These are phyloP conservation scores for Mechanitis messenoides DNA, from an alignment of 2,888 invertebrate species.

Conservation along the genomic window DNA sequence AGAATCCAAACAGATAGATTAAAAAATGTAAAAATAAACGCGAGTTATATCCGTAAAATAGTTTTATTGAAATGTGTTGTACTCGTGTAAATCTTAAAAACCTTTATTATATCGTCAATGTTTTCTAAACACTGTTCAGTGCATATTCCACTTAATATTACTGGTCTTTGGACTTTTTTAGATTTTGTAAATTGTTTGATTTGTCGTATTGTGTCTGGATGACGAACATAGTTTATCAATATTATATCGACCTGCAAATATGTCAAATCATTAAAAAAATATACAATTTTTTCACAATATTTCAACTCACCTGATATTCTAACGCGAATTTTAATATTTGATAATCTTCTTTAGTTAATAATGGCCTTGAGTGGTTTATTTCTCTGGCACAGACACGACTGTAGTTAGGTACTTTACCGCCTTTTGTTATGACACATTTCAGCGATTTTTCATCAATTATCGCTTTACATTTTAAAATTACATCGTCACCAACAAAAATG, in stretches of 20 bases:
- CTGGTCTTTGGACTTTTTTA: conserved; percentile 31
- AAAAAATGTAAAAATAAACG: no score
- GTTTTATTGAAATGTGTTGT: no score
- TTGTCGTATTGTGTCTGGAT: conserved; percentile 32
- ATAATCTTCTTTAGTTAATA: conserved; percentile 41
- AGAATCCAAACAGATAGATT: no score
- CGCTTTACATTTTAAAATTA: conserved; percentile 40
- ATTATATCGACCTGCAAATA: conserved; percentile 40
- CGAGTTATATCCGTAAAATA: no score
- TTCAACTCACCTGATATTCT: conserved; percentile 39
- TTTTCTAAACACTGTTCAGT: conserved; percentile 50
- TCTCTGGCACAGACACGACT: conserved; percentile 42
- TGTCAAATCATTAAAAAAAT: no score
- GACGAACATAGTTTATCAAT: conserved; percentile 40
- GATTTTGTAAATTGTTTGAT: conserved; percentile 36
- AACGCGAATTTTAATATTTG: conserved; percentile 44
- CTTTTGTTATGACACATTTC: conserved; percentile 39
- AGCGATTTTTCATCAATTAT: conserved; percentile 36
- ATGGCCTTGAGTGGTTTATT: conserved; percentile 37
- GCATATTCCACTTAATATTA: conserved; percentile 45
- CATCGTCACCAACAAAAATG: conserved; percentile 41
- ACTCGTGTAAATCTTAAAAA: conserved; percentile 16
- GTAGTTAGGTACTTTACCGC: conserved; percentile 35
- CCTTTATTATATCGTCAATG: conserved; percentile 47
- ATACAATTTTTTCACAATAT: neutral